Evolutionary conservation across 2,113 vertebrate genomes (phyloP), one percentile per base, ranked within the genome.

Genomic region (Pomatorhinus ruficollis): DNA sequence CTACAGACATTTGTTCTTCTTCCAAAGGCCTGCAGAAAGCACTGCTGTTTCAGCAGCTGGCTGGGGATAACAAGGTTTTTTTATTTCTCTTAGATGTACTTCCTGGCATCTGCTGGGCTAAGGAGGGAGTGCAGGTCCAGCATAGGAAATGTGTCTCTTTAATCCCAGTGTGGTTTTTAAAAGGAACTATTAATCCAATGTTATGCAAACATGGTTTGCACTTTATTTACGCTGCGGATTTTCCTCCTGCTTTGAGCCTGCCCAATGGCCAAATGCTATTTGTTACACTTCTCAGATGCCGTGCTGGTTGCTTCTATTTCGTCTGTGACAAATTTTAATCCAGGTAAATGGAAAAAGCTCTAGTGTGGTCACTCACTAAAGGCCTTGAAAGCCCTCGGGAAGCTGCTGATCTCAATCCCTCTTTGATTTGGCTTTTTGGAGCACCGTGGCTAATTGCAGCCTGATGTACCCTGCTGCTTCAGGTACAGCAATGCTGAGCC

Each of bases 311-410:
- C 45, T 91, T 85, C 54, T 69, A n/a, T 91, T 64, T 95, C 66
- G 50, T 78, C 92, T 79, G 92, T 91, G 96, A 96, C 92, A 69
- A 91, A 77, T 94, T 93, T 85, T 93, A 97, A 97, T 94, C 77
- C 89, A 93, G 89, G 92, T 96, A 96, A 97, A 97, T 95, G 90
- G 92, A 95, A 97, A 96, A 97, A 93, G 83, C 90, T 90, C 63
- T 45, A 30, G 87, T 15, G 87, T 42, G 69, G 92, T 69, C 90
- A 83, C 57, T 94, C 80, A 21, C n/a, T 88, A 93, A 94, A 59
- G 78, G 80, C 57, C 56, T 88, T 96, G 90, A 95, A 94, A 89
- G 76, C 57, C 31, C 84, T 74, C 5, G 3, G 39, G 70, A 88
- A 52, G 88, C 93, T 91, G 88, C 84, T 83, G 91, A 79, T 87